A percentile compares a stretch with the other conserved stretches of the same genome.
Evolutionary conservation across 2,797 vertebrate species (phyloP).

Genomic region (Danio choprae): DNA sequence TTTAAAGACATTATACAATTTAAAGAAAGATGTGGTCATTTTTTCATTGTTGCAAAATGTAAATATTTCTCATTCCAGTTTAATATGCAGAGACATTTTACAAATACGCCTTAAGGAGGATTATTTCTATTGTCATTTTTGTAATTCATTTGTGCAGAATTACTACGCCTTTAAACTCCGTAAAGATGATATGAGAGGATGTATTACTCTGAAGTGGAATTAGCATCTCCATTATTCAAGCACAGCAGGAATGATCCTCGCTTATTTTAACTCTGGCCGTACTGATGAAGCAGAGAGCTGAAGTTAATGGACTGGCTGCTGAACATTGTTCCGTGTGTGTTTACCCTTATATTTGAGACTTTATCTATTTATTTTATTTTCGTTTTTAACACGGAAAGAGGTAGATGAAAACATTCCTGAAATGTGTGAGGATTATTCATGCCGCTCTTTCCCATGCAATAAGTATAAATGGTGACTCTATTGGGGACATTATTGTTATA

Average conservation of each 20-base stretch:
- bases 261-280: slow-evolving; percentile 20
- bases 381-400: too few species aligned
- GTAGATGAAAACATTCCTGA: too few species aligned
- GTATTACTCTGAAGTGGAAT: slow-evolving; percentile 2
- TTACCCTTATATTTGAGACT: slow-evolving; percentile 8
- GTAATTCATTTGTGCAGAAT: background rate
- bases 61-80: background rate
- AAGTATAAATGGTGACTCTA: background rate
- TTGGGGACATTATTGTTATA: background rate
- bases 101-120: background rate
- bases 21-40: too few species aligned
- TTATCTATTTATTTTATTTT: too few species aligned
- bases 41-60: background rate
- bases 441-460: background rate
- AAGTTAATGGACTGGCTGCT: slow-evolving; percentile 50
- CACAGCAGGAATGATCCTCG: slow-evolving; percentile 30
- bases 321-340: slow-evolving; percentile 23
- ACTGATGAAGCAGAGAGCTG: slow-evolving; percentile 32
- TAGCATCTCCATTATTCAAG: slow-evolving; percentile 24
- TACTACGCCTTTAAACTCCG: background rate
- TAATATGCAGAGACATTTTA: background rate
- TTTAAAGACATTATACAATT: too few species aligned
- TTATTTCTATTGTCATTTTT: background rate
- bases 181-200: background rate
- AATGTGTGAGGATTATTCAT: background rate